A percentile compares a stretch with the other conserved stretches of the same genome.
Conservation (phyloP, 1,140 invertebrate genomes). For the Solen grandis region DNA sequence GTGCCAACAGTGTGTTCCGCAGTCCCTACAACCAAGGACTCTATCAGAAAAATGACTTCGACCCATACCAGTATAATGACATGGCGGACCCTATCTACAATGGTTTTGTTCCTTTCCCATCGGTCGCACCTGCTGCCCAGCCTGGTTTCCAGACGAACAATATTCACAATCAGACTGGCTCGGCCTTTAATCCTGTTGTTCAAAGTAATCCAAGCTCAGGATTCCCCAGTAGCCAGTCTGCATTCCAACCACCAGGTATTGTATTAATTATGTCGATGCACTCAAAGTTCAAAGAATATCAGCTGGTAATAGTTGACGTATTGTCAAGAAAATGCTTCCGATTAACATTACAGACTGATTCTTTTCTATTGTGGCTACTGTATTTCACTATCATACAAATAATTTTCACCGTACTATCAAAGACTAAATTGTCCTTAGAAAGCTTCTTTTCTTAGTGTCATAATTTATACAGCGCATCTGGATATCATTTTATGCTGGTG, state of each 20-base stretch:
- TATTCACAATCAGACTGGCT: slow-evolving; percentile 61
- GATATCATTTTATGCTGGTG: no score
- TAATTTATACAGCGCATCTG: no score
- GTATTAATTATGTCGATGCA: no score
- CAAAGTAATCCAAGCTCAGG: slow-evolving; percentile 58
- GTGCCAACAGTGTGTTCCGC: slow-evolving; percentile 60
- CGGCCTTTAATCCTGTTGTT: slow-evolving; percentile 76
- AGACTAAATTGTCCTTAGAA: no score
- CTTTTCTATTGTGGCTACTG: neutral
- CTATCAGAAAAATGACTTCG: slow-evolving; percentile 67
- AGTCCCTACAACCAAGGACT: slow-evolving; percentile 34
- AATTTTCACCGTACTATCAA: no score
- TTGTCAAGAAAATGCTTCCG: neutral
- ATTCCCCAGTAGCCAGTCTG: slow-evolving; percentile 46
- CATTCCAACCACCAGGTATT: slow-evolving; percentile 57
- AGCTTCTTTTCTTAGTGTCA: no score
- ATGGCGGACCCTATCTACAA: slow-evolving; percentile 56
- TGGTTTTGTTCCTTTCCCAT: slow-evolving; percentile 38
- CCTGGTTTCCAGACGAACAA: slow-evolving; percentile 31
- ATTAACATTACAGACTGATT: neutral
- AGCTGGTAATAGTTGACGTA: neutral
- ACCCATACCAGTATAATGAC: slow-evolving; percentile 64
- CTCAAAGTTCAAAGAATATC: neutral
- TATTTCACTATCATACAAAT: no score
- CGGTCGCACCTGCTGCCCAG: slow-evolving; percentile 55